Conservation (phyloP, 2,797 vertebrate species). For the Apogon talboti region DNA sequence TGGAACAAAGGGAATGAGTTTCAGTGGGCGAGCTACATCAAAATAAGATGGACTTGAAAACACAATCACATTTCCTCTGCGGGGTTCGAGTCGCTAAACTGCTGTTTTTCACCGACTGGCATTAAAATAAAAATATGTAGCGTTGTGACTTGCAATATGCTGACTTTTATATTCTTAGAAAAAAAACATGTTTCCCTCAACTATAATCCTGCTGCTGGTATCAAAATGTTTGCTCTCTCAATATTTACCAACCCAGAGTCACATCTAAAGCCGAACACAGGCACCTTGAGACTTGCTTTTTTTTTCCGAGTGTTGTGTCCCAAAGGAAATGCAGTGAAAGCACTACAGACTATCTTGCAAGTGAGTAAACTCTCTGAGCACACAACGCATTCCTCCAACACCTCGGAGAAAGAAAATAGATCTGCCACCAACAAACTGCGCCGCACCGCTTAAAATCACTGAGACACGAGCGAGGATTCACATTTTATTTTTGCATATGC, state of each 20-base stretch:
- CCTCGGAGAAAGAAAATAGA: constrained; percentile 55
- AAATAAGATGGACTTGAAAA: constrained; percentile 48
- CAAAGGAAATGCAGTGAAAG: constrained; percentile 77
- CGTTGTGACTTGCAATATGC: constrained; percentile 60
- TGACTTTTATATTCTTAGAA: constrained; percentile 80
- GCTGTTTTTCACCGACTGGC: constrained; percentile 31
- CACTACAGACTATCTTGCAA: constrained; percentile 70
- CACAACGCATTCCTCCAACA: constrained; percentile 62
- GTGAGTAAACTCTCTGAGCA: constrained; percentile 71
- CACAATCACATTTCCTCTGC: constrained; percentile 45
- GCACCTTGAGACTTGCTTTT: constrained; percentile 74
- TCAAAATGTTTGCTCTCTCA: constrained; percentile 84
- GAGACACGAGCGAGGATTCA: constrained; percentile 25
- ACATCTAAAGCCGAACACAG: constrained; percentile 77
- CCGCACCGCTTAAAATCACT: constrained; percentile 45
- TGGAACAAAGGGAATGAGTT: constrained; percentile 56
- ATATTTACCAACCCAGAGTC: constrained; percentile 82
- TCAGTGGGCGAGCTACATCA: constrained; percentile 45
- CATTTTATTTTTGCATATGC: constrained; percentile 20
- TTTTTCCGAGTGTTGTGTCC: constrained; percentile 70
- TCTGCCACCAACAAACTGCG: constrained; percentile 58
- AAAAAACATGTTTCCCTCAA: constrained; percentile 76
- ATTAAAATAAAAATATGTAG: constrained; percentile 59
- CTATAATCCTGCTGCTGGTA: constrained; percentile 79
- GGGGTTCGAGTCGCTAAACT: constrained; percentile 44